Evolutionary conservation across 1,140 invertebrate species (phyloP), one percentile per base, ranked within the genome.

Genomic region (Leptopilina clavipes): DNA sequence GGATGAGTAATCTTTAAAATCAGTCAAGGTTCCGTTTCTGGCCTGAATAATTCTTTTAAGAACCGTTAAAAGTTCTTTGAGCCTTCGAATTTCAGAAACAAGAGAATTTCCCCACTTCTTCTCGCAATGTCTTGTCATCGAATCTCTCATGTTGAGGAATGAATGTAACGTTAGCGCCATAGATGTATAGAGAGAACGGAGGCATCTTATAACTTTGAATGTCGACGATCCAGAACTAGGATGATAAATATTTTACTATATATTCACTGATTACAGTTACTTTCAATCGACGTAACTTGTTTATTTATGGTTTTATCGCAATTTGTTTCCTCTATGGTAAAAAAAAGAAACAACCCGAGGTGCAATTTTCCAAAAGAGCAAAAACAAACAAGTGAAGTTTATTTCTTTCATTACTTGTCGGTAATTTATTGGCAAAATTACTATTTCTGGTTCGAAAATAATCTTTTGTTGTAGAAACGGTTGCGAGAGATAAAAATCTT

Each of bases 21-120:
- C 59, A 65, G 22, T 65, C 59, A 65, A 65, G 59, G 59, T 65
- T 65, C 59, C 59, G 59, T 65, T 65, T 65, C 11, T 65, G 59
- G 59, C 59, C 59, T 65, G 22, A 65, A 65, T 65, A 65, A 65
- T 31, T 65, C 59, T 31, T 31, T 31, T 54, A 22, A 31, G 59
- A 65, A 65, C 22, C 59, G 59, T 65, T 31, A 65, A 25, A 40
- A 31, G 22, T 65, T 65, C 11, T 31, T 31, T 31, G 25, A 37
- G 59, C 59, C 59, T 65, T 31, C 19, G 14, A 65, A 65, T 65
- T 65, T 65, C 59, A 31, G 59, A 65, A 65, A 65, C 59, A 25
- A 31, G 59, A 31, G 59, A 65, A 65, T 52, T 52, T 52, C 48
- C 48, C 48, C 48, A 6, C 6, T 40, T 40, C 37, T 40, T 40